Evolutionary conservation across 2,888 invertebrate genomes (phyloP), one percentile per base, ranked within the genome.

Genomic region (Dermolepida albohirtum): DNA sequence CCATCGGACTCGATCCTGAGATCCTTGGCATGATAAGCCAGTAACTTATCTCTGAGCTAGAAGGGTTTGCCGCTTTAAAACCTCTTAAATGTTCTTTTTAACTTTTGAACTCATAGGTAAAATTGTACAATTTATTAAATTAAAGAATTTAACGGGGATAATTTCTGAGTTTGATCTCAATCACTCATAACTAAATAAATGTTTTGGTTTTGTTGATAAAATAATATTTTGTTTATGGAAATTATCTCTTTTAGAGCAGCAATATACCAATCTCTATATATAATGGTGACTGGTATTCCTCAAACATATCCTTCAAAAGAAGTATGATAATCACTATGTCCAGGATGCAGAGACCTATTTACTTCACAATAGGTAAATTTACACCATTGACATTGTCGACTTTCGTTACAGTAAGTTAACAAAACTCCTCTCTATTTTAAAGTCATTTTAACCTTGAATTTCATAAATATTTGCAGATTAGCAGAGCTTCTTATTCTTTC

Each of bases 291-390:
- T 77, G 77, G 76, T 69, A 74, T 40, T 73, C 75, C n/a, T 64
- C 75, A 17, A 73, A 68, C 49, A 16, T 49, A 8, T 65, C 70
- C 14, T 77, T 74, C 55, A 76, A 76, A 62, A 76, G 72, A 52
- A 73, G 70, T 16, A 77, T 77, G 74, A 40, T 76, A 44, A 75
- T 77, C 34, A 77, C 74, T 14, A 76, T 77, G 74, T 70, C 69
- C 49, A 71, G 76, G 63, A 74, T 77, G 73, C 72, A 71, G 67
- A 74, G 71, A 62, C 75, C 75, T n/a, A 75, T 77, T 65, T 70
- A 72, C 64, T 72, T 77, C 52, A 75, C 76, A 8, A 75, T 76
- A 66, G 77, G 76, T 57, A 77, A 77, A 71, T 76, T 77, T 67
- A 72, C 76, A 66, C 75, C 76, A 39, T 67, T 77, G 49, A 76